Conservation (phyloP, 2,888 invertebrate species). For the Monochamus alternatus region DNA sequence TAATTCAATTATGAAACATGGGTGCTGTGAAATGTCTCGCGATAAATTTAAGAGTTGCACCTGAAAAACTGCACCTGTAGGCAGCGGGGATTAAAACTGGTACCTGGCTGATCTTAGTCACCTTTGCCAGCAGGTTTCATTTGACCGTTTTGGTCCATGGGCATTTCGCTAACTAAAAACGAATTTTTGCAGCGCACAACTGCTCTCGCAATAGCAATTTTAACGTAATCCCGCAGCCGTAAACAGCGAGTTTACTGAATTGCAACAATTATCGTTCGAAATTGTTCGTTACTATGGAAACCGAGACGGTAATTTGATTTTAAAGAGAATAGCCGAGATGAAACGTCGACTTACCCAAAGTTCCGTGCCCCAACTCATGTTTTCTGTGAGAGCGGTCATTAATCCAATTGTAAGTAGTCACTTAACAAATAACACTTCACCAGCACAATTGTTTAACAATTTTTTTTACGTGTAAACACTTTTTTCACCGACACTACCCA, state of each 20-base stretch:
- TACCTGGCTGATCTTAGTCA: conserved; percentile 48
- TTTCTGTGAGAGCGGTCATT: conserved; percentile 59
- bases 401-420: conserved; percentile 60
- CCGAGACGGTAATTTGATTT: conserved; percentile 42
- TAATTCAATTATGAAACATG: conserved; percentile 3
- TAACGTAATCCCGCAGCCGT: not conserved
- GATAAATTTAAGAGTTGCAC: conserved; percentile 22
- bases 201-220: conserved; percentile 16
- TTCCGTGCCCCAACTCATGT: conserved; percentile 80
- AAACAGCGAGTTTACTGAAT: not conserved
- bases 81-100: conserved; percentile 31
- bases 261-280: conserved; percentile 19
- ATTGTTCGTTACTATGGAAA: conserved; percentile 43
- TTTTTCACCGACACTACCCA: conserved; percentile 64
- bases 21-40: not conserved
- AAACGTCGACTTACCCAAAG: conserved; percentile 76
- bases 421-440: conserved; percentile 53
- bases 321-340: conserved; percentile 1
- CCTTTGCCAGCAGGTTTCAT: conserved; percentile 53
- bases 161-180: conserved; percentile 49
- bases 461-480: conserved; percentile 58
- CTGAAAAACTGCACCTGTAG: conserved; percentile 28
- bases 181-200: conserved; percentile 25
- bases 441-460: conserved; percentile 47
- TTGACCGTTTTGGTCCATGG: conserved; percentile 53